Conservation (phyloP, 92 coral and sea anemone species). For the Umimayanthus kanabou region DNA sequence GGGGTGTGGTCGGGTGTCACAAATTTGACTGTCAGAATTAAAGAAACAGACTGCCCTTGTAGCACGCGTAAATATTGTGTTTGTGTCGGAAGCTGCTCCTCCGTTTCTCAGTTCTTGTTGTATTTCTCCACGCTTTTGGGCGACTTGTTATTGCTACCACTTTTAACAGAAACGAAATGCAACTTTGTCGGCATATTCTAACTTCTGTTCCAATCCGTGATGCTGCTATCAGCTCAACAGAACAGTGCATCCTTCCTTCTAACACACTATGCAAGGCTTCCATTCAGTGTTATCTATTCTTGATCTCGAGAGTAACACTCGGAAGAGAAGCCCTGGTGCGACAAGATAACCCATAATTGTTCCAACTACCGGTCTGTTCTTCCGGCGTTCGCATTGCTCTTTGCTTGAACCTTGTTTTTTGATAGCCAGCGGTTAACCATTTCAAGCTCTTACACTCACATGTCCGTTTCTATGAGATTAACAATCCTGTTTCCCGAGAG, state of each 20-base stretch:
- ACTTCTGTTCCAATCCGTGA: not conserved
- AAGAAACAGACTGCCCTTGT: too few species aligned
- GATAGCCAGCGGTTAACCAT: not conserved
- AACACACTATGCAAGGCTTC: not conserved
- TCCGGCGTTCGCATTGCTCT: not conserved
- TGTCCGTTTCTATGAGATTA: conserved; percentile 33
- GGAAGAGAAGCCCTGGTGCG: not conserved
- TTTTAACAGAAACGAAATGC: not conserved
- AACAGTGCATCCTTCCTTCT: not conserved
- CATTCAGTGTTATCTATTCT: not conserved
- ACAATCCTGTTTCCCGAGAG: conserved; percentile 15
- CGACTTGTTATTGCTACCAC: not conserved
- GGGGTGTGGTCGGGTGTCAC: too few species aligned
- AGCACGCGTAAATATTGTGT: not conserved
- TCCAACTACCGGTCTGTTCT: too few species aligned
- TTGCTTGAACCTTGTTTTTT: not conserved
- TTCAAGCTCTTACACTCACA: not conserved
- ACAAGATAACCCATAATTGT: not conserved
- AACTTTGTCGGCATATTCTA: not conserved
- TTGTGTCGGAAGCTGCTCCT: not conserved
- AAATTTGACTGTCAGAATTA: too few species aligned
- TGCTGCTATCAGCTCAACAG: not conserved
- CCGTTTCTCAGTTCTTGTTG: not conserved
- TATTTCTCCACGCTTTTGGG: not conserved
- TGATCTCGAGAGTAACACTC: not conserved